A percentile compares a stretch with the other conserved stretches of the same genome.
Evolutionary conservation across 2,888 invertebrate genomes (phyloP).

Genomic region (Panzeria rudis): DNA sequence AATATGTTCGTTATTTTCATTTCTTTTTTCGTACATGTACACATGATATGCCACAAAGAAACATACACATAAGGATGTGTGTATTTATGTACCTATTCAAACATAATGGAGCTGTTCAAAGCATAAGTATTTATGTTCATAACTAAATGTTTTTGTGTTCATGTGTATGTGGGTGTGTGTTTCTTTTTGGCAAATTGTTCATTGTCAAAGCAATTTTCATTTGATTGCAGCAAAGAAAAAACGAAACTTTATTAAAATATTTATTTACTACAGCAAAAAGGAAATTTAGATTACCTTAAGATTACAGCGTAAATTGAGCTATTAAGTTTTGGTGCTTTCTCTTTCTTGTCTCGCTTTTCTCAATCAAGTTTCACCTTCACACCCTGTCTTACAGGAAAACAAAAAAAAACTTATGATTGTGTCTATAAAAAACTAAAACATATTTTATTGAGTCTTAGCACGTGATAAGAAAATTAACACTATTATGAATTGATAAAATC

Average conservation of each 20-base stretch:
- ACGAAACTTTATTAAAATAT: slow-evolving; percentile 52
- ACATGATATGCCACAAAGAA: neutral
- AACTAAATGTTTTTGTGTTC: neutral
- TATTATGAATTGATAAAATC: slow-evolving; percentile 53
- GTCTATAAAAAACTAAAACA: slow-evolving; percentile 58
- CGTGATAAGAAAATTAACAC: slow-evolving; percentile 73
- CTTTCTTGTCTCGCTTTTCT: neutral
- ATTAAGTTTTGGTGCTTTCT: slow-evolving; percentile 47
- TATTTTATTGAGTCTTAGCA: slow-evolving; percentile 69
- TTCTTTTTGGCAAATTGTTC: slow-evolving; percentile 49
- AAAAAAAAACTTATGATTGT: slow-evolving; percentile 34
- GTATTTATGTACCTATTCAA: neutral
- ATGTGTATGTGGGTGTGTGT: slow-evolving; percentile 1
- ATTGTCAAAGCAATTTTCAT: slow-evolving; percentile 59
- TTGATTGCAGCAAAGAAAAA: slow-evolving; percentile 39
- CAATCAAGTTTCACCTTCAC: neutral
- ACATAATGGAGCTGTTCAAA: neutral
- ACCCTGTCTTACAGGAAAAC: neutral
- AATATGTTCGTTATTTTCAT: slow-evolving; percentile 24
- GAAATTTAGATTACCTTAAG: slow-evolving; percentile 70
- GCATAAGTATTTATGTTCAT: neutral
- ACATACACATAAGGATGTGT: slow-evolving; percentile 1
- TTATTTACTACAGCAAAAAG: slow-evolving; percentile 53
- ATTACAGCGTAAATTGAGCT: slow-evolving; percentile 68
- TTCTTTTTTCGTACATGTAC: neutral